phyloP scores from a whole-genome alignment of 2,113 vertebrate species.

The Percina caprodes region DNA sequence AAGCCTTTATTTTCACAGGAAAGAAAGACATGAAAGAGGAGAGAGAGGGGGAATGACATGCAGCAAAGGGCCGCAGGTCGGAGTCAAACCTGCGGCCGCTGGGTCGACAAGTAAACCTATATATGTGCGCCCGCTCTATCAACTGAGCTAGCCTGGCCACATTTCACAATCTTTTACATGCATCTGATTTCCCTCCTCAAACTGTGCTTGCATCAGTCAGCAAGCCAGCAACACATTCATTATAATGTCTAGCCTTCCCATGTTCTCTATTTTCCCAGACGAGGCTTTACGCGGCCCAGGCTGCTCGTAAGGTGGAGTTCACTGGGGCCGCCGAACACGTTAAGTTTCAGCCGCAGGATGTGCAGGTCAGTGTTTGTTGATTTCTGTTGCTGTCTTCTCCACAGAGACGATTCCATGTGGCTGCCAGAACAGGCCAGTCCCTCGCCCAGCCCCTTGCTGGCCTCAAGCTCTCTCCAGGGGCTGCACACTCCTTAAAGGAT shows the following conservation, averaged over 20 bases:
- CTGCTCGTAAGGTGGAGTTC: constrained; percentile 85
- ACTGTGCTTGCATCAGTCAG: not conserved
- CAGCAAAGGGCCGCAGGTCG: no score
- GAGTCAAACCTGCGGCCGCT: no score
- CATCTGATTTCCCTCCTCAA: not conserved
- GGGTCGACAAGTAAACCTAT: no score
- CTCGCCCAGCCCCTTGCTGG: constrained; percentile 64
- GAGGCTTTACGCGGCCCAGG: constrained; percentile 92
- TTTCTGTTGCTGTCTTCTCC: constrained; percentile 54
- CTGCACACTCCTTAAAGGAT: constrained; percentile 61
- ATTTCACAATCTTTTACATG: no score
- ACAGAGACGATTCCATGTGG: constrained; percentile 70
- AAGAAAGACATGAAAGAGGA: no score
- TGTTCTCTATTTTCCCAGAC: constrained; percentile 83
- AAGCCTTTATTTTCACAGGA: no score
- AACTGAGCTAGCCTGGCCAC: no score
- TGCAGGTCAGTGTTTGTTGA: constrained; percentile 89
- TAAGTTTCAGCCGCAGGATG: constrained; percentile 87
- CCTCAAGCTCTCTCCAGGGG: constrained; percentile 60
- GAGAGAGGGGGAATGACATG: no score
- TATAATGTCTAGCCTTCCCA: constrained; percentile 44
- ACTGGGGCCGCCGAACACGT: constrained; percentile 72
- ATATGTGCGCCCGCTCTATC: no score
- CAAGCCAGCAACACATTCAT: constrained; percentile 15
- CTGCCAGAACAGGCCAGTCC: constrained; percentile 54